These are phyloP conservation scores for Elgaria multicarinata DNA, from an alignment of 2,113 vertebrate species.

Conservation along the genomic window DNA sequence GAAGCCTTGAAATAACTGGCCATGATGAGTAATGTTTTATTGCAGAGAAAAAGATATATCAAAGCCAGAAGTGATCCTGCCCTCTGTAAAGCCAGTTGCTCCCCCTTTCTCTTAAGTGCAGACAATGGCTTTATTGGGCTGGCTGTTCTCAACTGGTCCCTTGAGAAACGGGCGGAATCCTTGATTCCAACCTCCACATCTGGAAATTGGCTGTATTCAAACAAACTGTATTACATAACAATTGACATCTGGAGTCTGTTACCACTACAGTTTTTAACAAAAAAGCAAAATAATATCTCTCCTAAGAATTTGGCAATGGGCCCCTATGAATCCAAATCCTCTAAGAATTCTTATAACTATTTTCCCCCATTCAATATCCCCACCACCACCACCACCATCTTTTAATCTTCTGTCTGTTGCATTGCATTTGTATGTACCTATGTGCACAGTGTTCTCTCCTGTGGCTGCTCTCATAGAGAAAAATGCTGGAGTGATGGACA, in stretches of 20 bases:
- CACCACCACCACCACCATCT: not conserved
- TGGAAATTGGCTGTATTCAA: slow-evolving; percentile 64
- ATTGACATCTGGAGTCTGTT: slow-evolving; percentile 72
- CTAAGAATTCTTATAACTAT: slow-evolving; percentile 57
- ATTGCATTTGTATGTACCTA: not conserved
- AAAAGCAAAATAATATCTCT: slow-evolving; percentile 61
- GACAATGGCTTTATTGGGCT: slow-evolving; percentile 15
- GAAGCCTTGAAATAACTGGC: fast-evolving
- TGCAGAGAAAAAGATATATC: not conserved
- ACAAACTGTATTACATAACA: slow-evolving; percentile 73
- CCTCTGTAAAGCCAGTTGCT: not conserved
- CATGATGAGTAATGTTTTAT: not conserved
- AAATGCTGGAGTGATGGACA: not conserved
- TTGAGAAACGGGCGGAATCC: slow-evolving; percentile 27
- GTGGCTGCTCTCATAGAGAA: fast-evolving
- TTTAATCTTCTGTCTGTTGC: not conserved
- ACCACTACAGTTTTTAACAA: slow-evolving; percentile 68
- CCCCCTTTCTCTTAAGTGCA: not conserved
- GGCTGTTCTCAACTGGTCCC: slow-evolving; percentile 24
- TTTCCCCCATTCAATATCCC: slow-evolving; percentile 55
- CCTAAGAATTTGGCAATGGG: slow-evolving; percentile 69
- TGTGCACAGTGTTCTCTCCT: not conserved
- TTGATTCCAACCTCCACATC: slow-evolving; percentile 64
- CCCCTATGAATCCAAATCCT: slow-evolving; percentile 52
- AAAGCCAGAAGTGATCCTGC: not conserved